phyloP scores from a whole-genome alignment of 92 coral and sea anemone species.

The Metridium senile region DNA sequence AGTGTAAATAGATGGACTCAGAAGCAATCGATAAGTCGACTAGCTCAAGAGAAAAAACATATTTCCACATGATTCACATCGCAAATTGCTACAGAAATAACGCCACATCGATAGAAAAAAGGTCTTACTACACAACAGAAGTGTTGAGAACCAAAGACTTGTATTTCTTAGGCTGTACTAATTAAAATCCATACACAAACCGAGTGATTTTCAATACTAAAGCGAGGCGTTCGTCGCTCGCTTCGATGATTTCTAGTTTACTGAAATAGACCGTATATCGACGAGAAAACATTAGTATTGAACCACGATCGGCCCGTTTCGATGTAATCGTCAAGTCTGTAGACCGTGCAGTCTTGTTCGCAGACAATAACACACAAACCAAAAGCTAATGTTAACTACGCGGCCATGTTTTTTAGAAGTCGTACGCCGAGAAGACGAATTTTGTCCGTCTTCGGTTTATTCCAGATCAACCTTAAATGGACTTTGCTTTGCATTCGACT shows the following conservation, averaged over 20 bases:
- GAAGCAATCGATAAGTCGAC: conserved; percentile 21
- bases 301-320: conserved; percentile 17
- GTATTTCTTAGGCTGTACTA: conserved; percentile 6
- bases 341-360: conserved; percentile 2
- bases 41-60: neutral
- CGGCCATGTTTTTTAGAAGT: conserved; percentile 13
- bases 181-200: conserved; percentile 17
- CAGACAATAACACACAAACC: conserved; percentile 1
- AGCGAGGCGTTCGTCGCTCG: conserved; percentile 2
- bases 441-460: neutral
- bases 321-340: conserved; percentile 1
- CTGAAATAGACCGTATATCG: conserved; percentile 5
- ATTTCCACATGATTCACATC: neutral
- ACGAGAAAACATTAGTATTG: neutral
- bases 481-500: conserved; percentile 18
- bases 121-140: neutral
- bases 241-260: neutral
- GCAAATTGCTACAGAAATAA: neutral
- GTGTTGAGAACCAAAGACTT: conserved; percentile 1
- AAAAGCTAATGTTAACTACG: conserved; percentile 11
- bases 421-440: conserved; percentile 5
- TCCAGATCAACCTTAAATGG: neutral
- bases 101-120: neutral
- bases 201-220: conserved; percentile 10
- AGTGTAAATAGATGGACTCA: conserved; percentile 25